Percentiles rank a stretch among this genome's conserved stretches.
Conservation (phyloP, 2,888 invertebrate genomes). For the Corbicula japonica region DNA sequence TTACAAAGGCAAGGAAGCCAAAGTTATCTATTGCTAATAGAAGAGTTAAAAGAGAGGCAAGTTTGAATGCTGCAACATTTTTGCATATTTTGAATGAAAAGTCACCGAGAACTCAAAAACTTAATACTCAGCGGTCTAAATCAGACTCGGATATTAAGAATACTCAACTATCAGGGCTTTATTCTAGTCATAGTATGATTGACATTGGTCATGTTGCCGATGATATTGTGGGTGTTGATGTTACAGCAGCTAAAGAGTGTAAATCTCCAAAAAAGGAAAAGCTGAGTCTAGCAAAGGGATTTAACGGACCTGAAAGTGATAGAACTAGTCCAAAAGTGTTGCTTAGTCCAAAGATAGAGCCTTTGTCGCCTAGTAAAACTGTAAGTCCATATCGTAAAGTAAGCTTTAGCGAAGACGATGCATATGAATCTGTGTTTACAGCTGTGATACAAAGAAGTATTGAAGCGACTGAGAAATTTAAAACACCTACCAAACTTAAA, state of each 20-base stretch:
- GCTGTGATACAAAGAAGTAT: constrained; percentile 32
- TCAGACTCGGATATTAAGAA: constrained; percentile 62
- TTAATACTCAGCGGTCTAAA: constrained; percentile 53
- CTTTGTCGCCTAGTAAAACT: constrained; percentile 14
- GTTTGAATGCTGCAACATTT: constrained; percentile 79
- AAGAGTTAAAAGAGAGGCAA: constrained; percentile 79
- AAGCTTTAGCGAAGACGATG: constrained; percentile 50
- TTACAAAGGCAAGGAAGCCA: constrained; percentile 17
- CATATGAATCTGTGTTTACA: constrained; percentile 41
- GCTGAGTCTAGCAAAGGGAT: constrained; percentile 16
- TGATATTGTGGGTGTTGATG: background rate
- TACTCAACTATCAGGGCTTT: constrained; percentile 9
- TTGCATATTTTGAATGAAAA: constrained; percentile 80
- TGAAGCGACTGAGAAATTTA: constrained; percentile 12
- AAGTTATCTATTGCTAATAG: constrained; percentile 50
- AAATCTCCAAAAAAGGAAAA: constrained; percentile 33
- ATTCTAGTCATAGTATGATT: constrained; percentile 47
- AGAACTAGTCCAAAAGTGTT: background rate
- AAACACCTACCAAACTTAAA: constrained; percentile 7
- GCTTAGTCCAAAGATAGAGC: constrained; percentile 31
- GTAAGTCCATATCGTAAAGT: constrained; percentile 41
- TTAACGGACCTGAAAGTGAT: no score
- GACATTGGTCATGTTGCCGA: constrained; percentile 18
- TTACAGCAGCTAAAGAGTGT: constrained; percentile 7
- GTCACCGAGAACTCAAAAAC: constrained; percentile 59